Percentiles rank a stretch among this genome's conserved stretches.
These are phyloP conservation scores for Papilio elwesi DNA, from an alignment of 2,888 invertebrate genomes.

Conservation along the genomic window DNA sequence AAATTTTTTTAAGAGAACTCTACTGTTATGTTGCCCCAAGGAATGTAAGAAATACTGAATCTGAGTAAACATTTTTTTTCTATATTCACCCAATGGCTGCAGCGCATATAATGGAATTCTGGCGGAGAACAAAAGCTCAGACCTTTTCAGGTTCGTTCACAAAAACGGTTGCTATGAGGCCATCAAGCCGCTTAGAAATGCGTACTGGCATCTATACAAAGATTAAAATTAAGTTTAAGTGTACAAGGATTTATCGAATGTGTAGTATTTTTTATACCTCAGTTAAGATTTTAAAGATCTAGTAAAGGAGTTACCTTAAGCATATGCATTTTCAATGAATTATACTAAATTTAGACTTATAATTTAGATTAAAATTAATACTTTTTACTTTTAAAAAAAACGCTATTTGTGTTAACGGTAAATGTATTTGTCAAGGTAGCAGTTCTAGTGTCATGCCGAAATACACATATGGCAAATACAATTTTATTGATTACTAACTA, in stretches of 20 bases:
- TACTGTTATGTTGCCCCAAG: too few species aligned
- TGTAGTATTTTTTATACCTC: neutral
- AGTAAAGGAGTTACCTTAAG: neutral
- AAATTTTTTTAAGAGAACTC: neutral
- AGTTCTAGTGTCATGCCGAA: too few species aligned
- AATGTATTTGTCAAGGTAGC: too few species aligned
- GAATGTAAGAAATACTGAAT: neutral
- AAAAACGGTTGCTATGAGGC: conserved; percentile 72
- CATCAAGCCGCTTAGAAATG: conserved; percentile 55
- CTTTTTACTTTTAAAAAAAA: too few species aligned
- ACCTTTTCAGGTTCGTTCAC: conserved; percentile 73
- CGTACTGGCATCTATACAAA: conserved; percentile 53
- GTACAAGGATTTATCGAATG: neutral
- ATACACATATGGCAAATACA: too few species aligned
- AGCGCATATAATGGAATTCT: conserved; percentile 54
- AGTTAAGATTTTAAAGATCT: neutral
- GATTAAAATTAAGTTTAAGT: conserved; percentile 47
- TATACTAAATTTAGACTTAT: too few species aligned
- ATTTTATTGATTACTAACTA: too few species aligned
- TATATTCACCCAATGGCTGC: conserved; percentile 28
- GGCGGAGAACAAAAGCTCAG: conserved; percentile 71
- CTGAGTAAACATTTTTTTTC: neutral
- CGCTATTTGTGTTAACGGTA: too few species aligned
- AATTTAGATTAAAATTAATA: too few species aligned
- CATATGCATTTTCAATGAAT: too few species aligned